Percentiles rank a stretch among this genome's conserved stretches.
These are phyloP conservation scores for Cerceris ruficornis DNA, from an alignment of 2,888 invertebrate genomes.

Conservation along the genomic window DNA sequence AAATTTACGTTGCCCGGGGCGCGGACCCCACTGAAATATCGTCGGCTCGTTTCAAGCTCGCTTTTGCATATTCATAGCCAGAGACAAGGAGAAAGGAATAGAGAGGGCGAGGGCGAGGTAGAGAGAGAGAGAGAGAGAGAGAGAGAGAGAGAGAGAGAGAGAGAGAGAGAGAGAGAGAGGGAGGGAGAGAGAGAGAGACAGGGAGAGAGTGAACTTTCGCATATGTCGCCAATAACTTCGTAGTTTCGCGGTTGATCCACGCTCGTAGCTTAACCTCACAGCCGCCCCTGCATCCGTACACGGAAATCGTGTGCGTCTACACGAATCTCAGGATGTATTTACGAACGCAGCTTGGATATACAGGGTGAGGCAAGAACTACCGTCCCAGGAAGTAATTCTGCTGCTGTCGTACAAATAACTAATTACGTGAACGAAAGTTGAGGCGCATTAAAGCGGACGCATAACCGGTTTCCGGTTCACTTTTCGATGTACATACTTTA, in stretches of 20 bases:
- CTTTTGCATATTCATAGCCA: slow-evolving; percentile 77
- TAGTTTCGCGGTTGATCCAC: slow-evolving; percentile 54
- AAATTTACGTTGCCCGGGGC: slow-evolving; percentile 69
- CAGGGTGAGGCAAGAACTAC: background rate
- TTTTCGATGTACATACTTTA: too few species aligned
- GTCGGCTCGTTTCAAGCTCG: slow-evolving; percentile 70
- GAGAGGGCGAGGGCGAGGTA: slow-evolving; percentile 27
- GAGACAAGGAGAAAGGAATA: slow-evolving; percentile 5
- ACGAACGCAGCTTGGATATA: background rate
- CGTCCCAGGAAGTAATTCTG: background rate
- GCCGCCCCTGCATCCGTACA: background rate
- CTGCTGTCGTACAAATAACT: background rate
- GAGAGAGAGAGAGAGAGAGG: background rate
- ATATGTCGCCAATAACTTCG: slow-evolving; percentile 75
- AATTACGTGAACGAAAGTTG: background rate
- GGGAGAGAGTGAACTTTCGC: slow-evolving; percentile 55
- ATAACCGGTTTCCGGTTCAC: too few species aligned
- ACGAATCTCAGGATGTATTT: background rate
- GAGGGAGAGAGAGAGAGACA: background rate
- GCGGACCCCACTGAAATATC: slow-evolving; percentile 71
- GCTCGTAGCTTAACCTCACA: slow-evolving; percentile 32
- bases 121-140: slow-evolving; percentile 30
- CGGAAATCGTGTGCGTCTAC: background rate
- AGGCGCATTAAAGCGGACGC: too few species aligned
- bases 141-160: slow-evolving; percentile 8